phyloP scores from a whole-genome alignment of 2,888 invertebrate genomes.

The Thyatira batis region DNA sequence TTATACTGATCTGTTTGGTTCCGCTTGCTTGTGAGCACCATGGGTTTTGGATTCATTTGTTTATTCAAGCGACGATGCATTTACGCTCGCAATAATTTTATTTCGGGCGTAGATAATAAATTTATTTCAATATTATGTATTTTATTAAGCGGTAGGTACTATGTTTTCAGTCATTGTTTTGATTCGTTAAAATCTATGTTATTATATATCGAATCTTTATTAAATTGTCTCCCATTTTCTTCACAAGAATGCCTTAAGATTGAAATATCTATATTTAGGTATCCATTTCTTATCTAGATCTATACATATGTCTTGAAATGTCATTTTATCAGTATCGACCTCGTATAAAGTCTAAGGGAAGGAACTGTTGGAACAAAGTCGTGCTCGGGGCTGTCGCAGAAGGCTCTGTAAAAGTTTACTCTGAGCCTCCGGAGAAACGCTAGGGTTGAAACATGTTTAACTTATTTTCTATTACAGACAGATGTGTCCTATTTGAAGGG shows the following conservation, averaged over 20 bases:
- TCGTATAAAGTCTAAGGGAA: conserved; percentile 11
- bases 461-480: not conserved
- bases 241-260: no score
- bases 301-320: not conserved
- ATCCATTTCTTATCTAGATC: not conserved
- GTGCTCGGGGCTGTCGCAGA: conserved; percentile 22
- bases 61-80: not conserved
- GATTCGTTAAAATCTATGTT: no score
- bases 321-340: conserved; percentile 21
- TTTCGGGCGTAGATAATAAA: not conserved
- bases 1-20: not conserved
- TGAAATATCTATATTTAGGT: not conserved
- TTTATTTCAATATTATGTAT: not conserved
- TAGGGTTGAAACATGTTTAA: conserved; percentile 8
- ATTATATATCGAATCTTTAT: no score
- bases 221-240: no score
- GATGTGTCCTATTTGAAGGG: no score
- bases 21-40: not conserved
- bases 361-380: conserved; percentile 14
- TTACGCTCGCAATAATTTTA: not conserved
- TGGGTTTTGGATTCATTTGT: not conserved
- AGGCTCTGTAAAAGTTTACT: conserved; percentile 32
- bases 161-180: no score
- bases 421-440: conserved; percentile 4
- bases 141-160: not conserved